phyloP scores from a whole-genome alignment of 2,113 vertebrate genomes.

The Pteruthius melanotis region DNA sequence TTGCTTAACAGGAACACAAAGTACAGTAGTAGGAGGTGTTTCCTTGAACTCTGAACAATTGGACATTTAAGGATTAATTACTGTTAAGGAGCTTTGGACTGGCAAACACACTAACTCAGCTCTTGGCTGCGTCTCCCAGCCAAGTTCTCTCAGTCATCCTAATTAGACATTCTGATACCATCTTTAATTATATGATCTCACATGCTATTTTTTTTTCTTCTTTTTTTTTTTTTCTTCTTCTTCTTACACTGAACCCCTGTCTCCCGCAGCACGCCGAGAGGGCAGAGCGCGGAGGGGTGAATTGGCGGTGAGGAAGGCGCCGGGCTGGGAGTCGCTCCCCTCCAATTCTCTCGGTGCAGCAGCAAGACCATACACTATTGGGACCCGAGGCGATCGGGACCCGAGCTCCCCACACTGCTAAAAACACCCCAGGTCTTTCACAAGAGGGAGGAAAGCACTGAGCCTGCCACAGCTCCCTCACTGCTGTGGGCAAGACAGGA shows the following conservation, averaged over 20 bases:
- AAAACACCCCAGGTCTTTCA: not conserved
- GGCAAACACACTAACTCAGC: constrained; percentile 64
- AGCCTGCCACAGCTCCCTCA: not conserved
- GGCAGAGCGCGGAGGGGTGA: not conserved
- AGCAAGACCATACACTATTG: not conserved
- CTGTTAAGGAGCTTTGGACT: constrained; percentile 58
- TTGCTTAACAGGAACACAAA: constrained; percentile 76
- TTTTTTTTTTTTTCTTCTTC: not conserved
- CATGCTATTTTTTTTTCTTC: not conserved
- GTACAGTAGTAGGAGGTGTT: constrained; percentile 64
- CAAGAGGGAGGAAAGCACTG: not conserved
- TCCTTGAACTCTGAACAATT: constrained; percentile 76
- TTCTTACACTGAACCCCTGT: not conserved
- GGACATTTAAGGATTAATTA: constrained; percentile 65
- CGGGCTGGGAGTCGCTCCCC: fast-evolving
- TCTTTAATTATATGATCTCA: constrained; percentile 68
- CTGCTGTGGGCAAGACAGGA: constrained; percentile 8
- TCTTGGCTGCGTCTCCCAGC: constrained; percentile 59
- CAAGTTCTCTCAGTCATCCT: constrained; percentile 60
- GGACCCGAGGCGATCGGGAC: fast-evolving
- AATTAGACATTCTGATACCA: constrained; percentile 66
- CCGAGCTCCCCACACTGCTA: not conserved
- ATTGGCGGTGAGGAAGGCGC: not conserved
- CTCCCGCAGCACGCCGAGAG: fast-evolving
- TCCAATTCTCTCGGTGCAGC: fast-evolving